A percentile compares a stretch with the other conserved stretches of the same genome.
Evolutionary conservation across 2,888 invertebrate genomes (phyloP).

Genomic region (Cylindroiulus punctatus): DNA sequence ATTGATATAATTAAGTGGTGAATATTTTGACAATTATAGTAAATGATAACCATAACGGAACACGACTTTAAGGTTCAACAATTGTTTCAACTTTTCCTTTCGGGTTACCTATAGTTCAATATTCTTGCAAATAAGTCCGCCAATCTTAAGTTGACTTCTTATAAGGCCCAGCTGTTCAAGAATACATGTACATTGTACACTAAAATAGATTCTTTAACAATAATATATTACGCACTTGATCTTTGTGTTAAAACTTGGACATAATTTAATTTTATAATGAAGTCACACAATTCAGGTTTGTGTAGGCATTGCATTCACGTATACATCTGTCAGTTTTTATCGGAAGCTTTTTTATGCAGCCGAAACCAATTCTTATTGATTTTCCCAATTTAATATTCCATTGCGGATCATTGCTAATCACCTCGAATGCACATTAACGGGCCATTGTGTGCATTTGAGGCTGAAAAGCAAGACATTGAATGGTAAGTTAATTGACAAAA

Average conservation of each 20-base stretch:
- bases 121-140: too few species aligned
- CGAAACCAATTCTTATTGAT: background rate
- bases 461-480: background rate
- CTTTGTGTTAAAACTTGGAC: background rate
- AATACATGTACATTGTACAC: background rate
- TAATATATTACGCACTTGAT: background rate
- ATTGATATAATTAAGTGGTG: too few species aligned
- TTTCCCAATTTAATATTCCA: background rate
- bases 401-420: conserved; percentile 10
- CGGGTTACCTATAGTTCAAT: too few species aligned
- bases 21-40: too few species aligned
- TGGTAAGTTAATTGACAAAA: conserved; percentile 38
- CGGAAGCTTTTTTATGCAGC: background rate
- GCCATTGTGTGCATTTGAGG: background rate
- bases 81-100: too few species aligned
- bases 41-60: too few species aligned
- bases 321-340: background rate
- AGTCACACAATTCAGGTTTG: too few species aligned
- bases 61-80: too few species aligned
- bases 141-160: background rate
- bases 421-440: background rate
- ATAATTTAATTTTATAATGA: too few species aligned
- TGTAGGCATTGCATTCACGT: background rate
- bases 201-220: background rate
- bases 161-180: background rate